Conservation (phyloP, 1,140 invertebrate genomes). For the Asbolus verrucosus region DNA sequence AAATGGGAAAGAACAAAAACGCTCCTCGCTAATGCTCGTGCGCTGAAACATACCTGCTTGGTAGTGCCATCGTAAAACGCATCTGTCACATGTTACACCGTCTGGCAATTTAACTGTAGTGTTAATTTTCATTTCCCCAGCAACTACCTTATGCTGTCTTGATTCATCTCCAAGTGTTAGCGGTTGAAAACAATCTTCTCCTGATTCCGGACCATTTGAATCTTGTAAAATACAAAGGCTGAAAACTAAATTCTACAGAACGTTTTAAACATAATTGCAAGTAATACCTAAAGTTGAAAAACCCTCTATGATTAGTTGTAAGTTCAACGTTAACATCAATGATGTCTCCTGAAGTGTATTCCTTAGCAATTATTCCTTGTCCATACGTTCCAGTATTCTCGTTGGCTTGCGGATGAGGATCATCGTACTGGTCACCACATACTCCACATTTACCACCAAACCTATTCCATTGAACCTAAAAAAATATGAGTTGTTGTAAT, state of each 20-base stretch:
- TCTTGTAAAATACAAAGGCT: conserved; percentile 68
- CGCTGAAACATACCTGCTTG: too few relatives aligned
- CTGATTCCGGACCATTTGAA: conserved; percentile 65
- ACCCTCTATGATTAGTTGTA: conserved; percentile 69
- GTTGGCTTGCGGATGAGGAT: conserved; percentile 68
- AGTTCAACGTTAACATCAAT: conserved; percentile 65
- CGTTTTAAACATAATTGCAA: neutral
- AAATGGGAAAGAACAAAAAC: too few relatives aligned
- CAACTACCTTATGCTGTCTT: conserved; percentile 55
- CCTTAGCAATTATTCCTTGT: conserved; percentile 68
- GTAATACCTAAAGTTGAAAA: conserved; percentile 68
- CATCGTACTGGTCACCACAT: conserved; percentile 69
- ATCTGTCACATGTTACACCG: conserved; percentile 63
- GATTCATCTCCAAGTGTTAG: conserved; percentile 67
- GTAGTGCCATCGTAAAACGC: too few relatives aligned
- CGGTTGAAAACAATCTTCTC: conserved; percentile 72
- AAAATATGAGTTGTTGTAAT: neutral
- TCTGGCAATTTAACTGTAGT: conserved; percentile 67
- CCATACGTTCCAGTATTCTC: conserved; percentile 74
- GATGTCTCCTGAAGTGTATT: conserved; percentile 60
- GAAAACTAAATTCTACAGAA: conserved; percentile 52
- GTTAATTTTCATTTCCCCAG: conserved; percentile 54
- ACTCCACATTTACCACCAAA: too few relatives aligned
- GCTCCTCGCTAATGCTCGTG: too few relatives aligned
- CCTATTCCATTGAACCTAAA: conserved; percentile 21